Evolutionary conservation across 2,113 vertebrate genomes (phyloP), one percentile per base, ranked within the genome.

Genomic region (Rhineura floridana): DNA sequence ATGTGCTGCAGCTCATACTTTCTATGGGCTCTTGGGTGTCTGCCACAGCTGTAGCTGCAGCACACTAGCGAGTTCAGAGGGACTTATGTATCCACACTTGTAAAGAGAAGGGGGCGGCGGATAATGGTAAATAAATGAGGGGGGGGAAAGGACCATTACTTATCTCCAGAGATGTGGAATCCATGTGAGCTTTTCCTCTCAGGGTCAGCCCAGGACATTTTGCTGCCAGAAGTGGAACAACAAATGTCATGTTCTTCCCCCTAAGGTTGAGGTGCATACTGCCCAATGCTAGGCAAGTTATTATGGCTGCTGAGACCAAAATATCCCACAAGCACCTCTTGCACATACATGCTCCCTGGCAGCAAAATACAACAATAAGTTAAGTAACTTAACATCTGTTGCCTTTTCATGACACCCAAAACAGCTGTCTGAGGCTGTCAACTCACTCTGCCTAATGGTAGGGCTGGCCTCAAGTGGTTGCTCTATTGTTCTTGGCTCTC

Each of bases 1-100:
- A 90, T 90, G 89, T 17, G 39, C 44, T 81, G 77, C 62, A 59
- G 84, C 72, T 86, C 15, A 39, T 70, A 28, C 81, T 46, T 88
- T 88, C 15, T 8, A 33, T 23, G 2, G 87, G 87, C 85, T 70
- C 48, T 63, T 80, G 77, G 83, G 39, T 11, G 4, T 65, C 63
- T 72, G 77, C 75, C 76, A 80, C 65, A 79, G 82, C 76, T 62
- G 52, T 13, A 39, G 50, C 65, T 59, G 76, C 76, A 62, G 67
- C 39, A 46, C 79, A 25, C 70, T 46, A 23, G 52, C 69, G 7
- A 33, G 79, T 83, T 83, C 84, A 69, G 84, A 77, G 72, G 78
- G 62, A 69, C 70, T 67, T 59, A 13, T 44, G 81, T 7, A 5
- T 63, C 28, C 46, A 44, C 17, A 67, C 59, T 67, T 67, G 36